Conservation (phyloP, 92 coral and sea anemone species). For the Epizoanthus illoricatus region DNA sequence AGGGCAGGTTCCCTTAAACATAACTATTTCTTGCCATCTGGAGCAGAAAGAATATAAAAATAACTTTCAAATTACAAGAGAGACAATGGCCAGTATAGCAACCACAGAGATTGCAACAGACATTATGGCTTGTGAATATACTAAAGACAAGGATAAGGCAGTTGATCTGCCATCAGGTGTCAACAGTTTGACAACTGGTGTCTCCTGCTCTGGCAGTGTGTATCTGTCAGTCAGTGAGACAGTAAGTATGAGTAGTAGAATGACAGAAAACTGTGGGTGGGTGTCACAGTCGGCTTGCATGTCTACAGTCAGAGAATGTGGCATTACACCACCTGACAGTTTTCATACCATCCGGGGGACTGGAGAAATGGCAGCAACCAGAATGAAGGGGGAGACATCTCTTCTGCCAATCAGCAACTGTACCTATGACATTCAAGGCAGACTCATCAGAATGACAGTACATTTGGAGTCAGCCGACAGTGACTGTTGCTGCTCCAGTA, state of each 20-base stretch:
- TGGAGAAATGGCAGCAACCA: not conserved
- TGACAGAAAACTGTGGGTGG: not conserved
- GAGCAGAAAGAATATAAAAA: not conserved
- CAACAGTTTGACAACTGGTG: not conserved
- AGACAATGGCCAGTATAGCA: not conserved
- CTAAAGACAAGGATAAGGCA: not conserved
- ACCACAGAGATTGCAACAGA: not conserved
- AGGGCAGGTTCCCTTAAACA: not conserved
- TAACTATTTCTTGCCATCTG: not conserved
- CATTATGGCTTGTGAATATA: slow-evolving; percentile 5
- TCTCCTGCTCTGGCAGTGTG: not conserved
- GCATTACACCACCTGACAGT: not conserved
- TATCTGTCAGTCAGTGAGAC: not conserved
- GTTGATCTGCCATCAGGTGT: slow-evolving; percentile 1
- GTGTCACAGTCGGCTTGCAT: not conserved
- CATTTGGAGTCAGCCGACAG: slow-evolving; percentile 6
- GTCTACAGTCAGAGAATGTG: not conserved
- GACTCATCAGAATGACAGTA: slow-evolving; percentile 28
- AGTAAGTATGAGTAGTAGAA: not conserved
- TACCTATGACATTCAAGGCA: slow-evolving; percentile 8
- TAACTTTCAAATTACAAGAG: not conserved
- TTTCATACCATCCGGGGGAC: not conserved
- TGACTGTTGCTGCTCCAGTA: slow-evolving; percentile 5
- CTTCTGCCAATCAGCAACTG: slow-evolving; percentile 26
- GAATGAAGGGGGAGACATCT: too few species aligned